Conservation (phyloP, 2,888 invertebrate species). For the Dryococelus australis region DNA sequence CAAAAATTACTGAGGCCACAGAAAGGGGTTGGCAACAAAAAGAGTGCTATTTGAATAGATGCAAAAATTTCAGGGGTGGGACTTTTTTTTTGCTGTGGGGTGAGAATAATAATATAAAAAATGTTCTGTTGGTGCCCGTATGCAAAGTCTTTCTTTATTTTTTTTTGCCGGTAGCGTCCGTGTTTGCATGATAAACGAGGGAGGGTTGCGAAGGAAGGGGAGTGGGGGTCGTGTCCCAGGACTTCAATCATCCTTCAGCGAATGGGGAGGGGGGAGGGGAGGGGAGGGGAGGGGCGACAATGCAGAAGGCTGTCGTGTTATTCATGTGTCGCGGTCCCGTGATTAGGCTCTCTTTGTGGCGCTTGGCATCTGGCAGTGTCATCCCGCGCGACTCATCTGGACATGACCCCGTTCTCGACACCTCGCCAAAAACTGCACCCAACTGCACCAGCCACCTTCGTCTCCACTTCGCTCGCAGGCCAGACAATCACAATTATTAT, state of each 20-base stretch:
- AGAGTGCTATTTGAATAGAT: constrained; percentile 25
- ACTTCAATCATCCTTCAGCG: background rate
- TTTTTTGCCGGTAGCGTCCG: constrained; percentile 19
- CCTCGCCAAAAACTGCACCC: no score
- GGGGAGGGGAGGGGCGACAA: background rate
- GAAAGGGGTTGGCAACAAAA: constrained; percentile 18
- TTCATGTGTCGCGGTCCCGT: constrained; percentile 25
- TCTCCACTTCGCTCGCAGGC: no score
- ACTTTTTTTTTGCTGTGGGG: constrained; percentile 16
- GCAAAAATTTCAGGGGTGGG: constrained; percentile 29
- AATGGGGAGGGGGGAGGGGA: background rate
- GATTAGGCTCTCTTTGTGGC: constrained; percentile 21
- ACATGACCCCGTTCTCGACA: background rate
- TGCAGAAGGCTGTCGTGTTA: constrained; percentile 4
- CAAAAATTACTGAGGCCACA: constrained; percentile 11
- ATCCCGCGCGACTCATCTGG: background rate
- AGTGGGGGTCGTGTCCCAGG: background rate
- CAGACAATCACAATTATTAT: no score
- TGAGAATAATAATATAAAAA: constrained; percentile 28
- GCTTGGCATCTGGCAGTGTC: constrained; percentile 17
- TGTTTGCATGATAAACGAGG: constrained; percentile 29
- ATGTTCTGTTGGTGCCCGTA: constrained; percentile 25
- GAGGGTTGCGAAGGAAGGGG: background rate
- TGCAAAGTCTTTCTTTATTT: constrained; percentile 28
- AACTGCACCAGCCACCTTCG: no score